Evolutionary conservation across 2,113 vertebrate genomes (phyloP), one percentile per base, ranked within the genome.

Genomic region (Brachionichthys hirsutus): DNA sequence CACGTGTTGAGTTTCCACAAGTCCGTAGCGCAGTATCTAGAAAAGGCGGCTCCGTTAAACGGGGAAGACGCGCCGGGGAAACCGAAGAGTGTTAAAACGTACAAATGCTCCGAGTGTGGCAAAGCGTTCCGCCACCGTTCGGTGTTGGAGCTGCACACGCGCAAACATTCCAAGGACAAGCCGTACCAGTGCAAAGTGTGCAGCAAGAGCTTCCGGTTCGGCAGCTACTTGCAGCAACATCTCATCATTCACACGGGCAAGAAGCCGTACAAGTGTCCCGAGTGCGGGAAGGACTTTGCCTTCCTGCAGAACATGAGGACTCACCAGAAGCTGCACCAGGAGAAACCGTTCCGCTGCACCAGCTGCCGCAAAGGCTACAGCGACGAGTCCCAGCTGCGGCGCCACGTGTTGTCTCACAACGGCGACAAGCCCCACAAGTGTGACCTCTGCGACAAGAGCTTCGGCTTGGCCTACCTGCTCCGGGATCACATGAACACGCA

Each of bases 401-500:
- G 87, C 0, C 92, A 93, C 41, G 86, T 93, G 90, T 43, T 91
- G n/a, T 89, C 88, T 6, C 92, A 92, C 56, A 89, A 86, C 0
- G 89, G 91, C 0, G 90, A 92, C 51, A 92, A 92, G 50, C 90
- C 90, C 38, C 89, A 92, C 44, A 91, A 90, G 78, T 92, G 92
- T 52, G 65, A 89, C 35, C 58, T 86, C 35, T 92, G 92, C 9
- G 74, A 88, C 54, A 92, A 92, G 66, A 92, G 90, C 74, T 92
- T 92, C 14, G 87, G 89, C 1, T 72, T 92, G 18, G 90, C 90
- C 0, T 92, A 91, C 72, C 75, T 92, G 71, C 88, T 92, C 13
- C 91, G 91, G 2, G 92, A 92, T 70, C 92, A 92, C 80, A 84
- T 91, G 72, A 92, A 92, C 82, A 92, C 92, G 1, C 92, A 92